A percentile compares a stretch with the other conserved stretches of the same genome.
Evolutionary conservation across 2,888 invertebrate genomes (phyloP).

Genomic region (Drosophila longiperda): DNA sequence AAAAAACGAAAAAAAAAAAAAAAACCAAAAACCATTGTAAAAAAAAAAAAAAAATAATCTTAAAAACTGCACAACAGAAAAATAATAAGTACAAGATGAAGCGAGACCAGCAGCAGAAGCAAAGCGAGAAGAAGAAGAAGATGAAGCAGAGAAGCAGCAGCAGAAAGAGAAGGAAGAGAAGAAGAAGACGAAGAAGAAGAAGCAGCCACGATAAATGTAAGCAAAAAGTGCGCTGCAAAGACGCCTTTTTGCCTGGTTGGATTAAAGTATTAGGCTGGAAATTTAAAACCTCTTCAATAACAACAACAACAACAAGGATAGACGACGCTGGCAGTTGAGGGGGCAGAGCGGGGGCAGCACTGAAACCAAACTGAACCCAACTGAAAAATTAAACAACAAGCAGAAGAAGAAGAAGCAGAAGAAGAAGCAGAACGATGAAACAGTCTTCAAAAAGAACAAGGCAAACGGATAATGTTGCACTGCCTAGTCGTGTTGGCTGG

Average conservation of each 20-base stretch:
- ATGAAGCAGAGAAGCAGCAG: constrained; percentile 6
- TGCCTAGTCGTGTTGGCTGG: constrained; percentile 8
- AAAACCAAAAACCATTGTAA: constrained; percentile 3
- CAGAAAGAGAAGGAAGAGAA: neutral
- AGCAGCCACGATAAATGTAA: constrained; percentile 46
- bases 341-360: constrained; percentile 5
- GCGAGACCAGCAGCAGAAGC: too few relatives aligned
- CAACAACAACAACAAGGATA: constrained; percentile 15
- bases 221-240: constrained; percentile 22
- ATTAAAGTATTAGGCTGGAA: constrained; percentile 69
- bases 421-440: constrained; percentile 48
- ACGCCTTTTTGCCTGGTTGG: constrained; percentile 50
- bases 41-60: constrained; percentile 25
- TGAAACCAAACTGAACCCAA: constrained; percentile 62
- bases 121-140: neutral
- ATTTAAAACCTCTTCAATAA: constrained; percentile 62
- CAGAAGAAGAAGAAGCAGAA: too few relatives aligned
- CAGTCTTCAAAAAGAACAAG: constrained; percentile 51
- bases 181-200: constrained; percentile 3
- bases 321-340: neutral
- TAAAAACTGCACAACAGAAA: constrained; percentile 44
- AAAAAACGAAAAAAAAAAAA: neutral
- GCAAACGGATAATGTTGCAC: constrained; percentile 60
- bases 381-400: constrained; percentile 63
- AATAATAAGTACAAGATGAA: neutral